Evolutionary conservation across 1,140 invertebrate genomes (phyloP).

Genomic region (Neodiprion virginianus): DNA sequence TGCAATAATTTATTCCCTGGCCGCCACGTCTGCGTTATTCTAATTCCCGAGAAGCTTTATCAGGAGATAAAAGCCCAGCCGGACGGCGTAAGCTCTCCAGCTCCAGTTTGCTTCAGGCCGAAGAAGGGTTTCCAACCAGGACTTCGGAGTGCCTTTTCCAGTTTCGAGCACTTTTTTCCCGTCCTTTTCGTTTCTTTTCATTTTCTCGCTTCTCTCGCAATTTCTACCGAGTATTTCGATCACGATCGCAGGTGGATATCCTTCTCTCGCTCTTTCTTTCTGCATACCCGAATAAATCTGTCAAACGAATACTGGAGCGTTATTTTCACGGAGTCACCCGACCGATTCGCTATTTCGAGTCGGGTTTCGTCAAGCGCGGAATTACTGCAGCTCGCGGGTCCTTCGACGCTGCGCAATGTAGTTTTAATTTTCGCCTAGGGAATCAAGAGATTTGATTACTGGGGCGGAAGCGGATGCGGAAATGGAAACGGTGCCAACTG

Average conservation of each 20-base stretch:
- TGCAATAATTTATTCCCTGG: not conserved
- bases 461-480: constrained; percentile 48
- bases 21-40: not conserved
- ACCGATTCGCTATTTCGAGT: constrained; percentile 4
- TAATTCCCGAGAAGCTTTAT: not conserved
- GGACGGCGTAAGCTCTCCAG: not conserved
- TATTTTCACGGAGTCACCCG: not conserved
- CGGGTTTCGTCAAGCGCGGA: constrained; percentile 5
- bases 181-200: not conserved
- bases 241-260: not conserved
- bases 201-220: not conserved
- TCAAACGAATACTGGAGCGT: not conserved
- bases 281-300: not conserved
- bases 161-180: not conserved
- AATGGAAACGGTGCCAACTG: constrained; percentile 46
- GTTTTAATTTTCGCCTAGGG: constrained; percentile 47
- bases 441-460: constrained; percentile 53
- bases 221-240: not conserved
- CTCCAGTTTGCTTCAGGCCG: not conserved
- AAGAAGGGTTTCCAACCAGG: not conserved
- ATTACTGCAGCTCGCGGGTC: constrained; percentile 31
- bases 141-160: too few relatives aligned
- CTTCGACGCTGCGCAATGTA: constrained; percentile 21
- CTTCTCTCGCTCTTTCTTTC: not conserved
- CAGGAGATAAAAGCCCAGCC: not conserved